Percentiles rank a stretch among this genome's conserved stretches.
Evolutionary conservation across 2,888 invertebrate genomes (phyloP).

Genomic region (Acrobasis suavella): DNA sequence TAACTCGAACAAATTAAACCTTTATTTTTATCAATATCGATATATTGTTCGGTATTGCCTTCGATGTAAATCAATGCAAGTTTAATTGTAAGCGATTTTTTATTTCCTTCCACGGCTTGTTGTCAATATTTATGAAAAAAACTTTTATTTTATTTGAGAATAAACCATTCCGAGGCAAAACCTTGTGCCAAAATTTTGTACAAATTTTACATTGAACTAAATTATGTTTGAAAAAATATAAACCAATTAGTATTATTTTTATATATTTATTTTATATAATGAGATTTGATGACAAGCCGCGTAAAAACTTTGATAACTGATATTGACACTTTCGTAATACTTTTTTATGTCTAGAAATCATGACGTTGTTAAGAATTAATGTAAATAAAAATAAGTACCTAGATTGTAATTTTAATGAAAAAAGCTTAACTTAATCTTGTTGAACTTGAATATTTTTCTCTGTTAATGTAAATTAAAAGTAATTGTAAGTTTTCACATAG

Average conservation of each 20-base stretch:
- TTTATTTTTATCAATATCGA: slow-evolving; percentile 63
- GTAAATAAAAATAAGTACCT: slow-evolving; percentile 61
- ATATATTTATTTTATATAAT: neutral
- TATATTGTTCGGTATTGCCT: slow-evolving; percentile 55
- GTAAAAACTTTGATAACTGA: neutral
- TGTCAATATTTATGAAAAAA: slow-evolving; percentile 43
- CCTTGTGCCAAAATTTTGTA: slow-evolving; percentile 13
- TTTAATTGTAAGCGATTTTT: neutral
- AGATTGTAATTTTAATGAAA: slow-evolving; percentile 58
- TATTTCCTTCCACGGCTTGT: slow-evolving; percentile 5
- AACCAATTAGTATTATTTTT: too few species aligned
- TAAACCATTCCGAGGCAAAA: neutral
- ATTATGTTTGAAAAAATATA: slow-evolving; percentile 7
- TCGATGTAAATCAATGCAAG: slow-evolving; percentile 39
- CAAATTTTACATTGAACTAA: neutral
- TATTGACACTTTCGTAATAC: slow-evolving; percentile 1
- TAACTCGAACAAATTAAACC: slow-evolving; percentile 61
- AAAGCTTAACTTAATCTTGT: slow-evolving; percentile 79
- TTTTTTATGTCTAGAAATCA: slow-evolving; percentile 50
- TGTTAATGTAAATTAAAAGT: slow-evolving; percentile 79
- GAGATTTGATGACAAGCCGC: slow-evolving; percentile 5
- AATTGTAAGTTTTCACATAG: slow-evolving; percentile 77
- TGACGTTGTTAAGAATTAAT: slow-evolving; percentile 69
- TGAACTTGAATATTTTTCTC: slow-evolving; percentile 77
- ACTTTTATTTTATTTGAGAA: slow-evolving; percentile 31